Conservation (phyloP, 2,888 invertebrate species). For the Cremastobaeus sp. region DNA sequence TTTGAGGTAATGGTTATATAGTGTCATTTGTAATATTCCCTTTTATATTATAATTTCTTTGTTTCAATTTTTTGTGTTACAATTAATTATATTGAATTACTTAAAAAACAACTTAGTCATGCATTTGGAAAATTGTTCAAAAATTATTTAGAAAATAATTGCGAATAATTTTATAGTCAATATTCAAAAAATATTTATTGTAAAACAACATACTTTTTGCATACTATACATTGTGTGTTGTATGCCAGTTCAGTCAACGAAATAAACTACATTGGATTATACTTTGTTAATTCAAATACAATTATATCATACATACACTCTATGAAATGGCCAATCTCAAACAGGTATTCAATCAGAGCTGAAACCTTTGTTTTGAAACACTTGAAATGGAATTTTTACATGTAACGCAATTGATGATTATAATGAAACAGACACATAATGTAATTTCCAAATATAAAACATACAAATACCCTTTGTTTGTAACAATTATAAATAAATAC, state of each 20-base stretch:
- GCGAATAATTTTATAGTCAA: no score
- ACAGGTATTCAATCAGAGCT: not conserved
- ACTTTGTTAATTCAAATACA: not conserved
- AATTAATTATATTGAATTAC: no score
- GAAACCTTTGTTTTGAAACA: not conserved
- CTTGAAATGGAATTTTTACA: not conserved
- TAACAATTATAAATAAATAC: not conserved
- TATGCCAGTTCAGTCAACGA: not conserved
- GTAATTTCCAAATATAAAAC: not conserved
- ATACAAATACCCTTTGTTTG: not conserved
- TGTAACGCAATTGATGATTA: not conserved
- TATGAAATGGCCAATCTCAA: no score
- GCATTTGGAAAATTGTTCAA: no score
- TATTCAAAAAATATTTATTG: not conserved
- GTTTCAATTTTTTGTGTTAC: no score
- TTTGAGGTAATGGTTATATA: no score
- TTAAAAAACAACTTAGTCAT: no score
- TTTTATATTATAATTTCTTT: no score
- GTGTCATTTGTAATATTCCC: no score
- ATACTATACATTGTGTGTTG: not conserved
- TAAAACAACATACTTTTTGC: not conserved
- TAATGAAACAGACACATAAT: not conserved
- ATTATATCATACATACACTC: not conserved
- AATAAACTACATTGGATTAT: not conserved
- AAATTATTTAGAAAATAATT: no score